Conservation (phyloP, 2,888 invertebrate species). For the Rhagophthalmus giganteus region DNA sequence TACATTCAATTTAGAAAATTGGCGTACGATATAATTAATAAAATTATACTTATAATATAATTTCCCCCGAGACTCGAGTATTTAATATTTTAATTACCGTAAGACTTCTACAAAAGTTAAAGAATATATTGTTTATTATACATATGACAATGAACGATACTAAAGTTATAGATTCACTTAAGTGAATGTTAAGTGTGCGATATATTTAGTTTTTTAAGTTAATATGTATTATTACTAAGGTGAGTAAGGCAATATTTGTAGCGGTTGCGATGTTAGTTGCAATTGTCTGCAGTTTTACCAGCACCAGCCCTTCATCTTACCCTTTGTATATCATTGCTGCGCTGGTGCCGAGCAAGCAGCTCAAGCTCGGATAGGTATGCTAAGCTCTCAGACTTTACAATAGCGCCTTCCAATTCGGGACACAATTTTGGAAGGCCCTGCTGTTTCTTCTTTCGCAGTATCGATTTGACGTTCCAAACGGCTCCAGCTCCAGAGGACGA, state of each 20-base stretch:
- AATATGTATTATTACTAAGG: not conserved
- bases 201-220: no score
- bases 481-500: constrained; percentile 31
- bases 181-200: no score
- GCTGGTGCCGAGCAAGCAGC: constrained; percentile 57
- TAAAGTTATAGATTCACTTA: no score
- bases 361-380: constrained; percentile 58
- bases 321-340: constrained; percentile 58
- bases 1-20: no score
- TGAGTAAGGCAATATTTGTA: not conserved
- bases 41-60: no score
- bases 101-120: no score
- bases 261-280: constrained; percentile 9
- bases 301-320: constrained; percentile 51
- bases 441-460: constrained; percentile 51
- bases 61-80: no score
- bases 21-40: no score
- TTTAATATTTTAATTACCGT: no score
- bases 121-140: no score
- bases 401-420: constrained; percentile 57
- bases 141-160: no score
- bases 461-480: constrained; percentile 50
- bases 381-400: constrained; percentile 58
- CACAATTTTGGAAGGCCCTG: constrained; percentile 50
- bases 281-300: constrained; percentile 26